phyloP scores from a whole-genome alignment of 2,888 invertebrate species.

The Invenusta paracnida region DNA sequence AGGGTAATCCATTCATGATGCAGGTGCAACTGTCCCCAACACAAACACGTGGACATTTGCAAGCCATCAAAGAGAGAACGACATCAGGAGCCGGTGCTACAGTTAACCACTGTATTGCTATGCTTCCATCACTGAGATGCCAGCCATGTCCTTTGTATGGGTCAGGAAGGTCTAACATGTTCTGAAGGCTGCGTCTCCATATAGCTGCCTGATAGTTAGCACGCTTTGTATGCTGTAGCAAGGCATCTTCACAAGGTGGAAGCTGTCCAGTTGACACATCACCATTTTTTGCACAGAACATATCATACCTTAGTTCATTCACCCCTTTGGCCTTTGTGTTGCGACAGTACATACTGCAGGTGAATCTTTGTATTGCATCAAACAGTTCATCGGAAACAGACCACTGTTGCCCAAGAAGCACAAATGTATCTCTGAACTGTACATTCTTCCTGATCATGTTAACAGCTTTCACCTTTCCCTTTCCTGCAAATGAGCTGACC shows the following conservation, averaged over 20 bases:
- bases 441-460: background rate
- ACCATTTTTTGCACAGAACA: slow-evolving; percentile 26
- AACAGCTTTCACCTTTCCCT: slow-evolving; percentile 4
- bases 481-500: background rate
- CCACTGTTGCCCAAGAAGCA: background rate
- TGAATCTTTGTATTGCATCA: background rate
- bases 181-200: no score
- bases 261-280: background rate
- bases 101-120: no score
- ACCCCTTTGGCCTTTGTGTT: background rate
- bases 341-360: background rate
- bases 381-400: background rate
- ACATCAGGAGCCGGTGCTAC: no score
- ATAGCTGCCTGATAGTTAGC: no score
- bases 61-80: no score
- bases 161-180: no score
- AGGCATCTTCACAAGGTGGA: background rate
- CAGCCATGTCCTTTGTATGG: no score
- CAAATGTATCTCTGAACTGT: background rate
- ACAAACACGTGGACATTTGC: background rate
- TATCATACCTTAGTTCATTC: background rate
- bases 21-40: background rate
- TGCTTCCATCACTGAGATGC: no score
- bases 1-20: background rate
- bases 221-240: no score